Conservation (phyloP, 2,888 invertebrate genomes). For the Parascotia fuliginaria region DNA sequence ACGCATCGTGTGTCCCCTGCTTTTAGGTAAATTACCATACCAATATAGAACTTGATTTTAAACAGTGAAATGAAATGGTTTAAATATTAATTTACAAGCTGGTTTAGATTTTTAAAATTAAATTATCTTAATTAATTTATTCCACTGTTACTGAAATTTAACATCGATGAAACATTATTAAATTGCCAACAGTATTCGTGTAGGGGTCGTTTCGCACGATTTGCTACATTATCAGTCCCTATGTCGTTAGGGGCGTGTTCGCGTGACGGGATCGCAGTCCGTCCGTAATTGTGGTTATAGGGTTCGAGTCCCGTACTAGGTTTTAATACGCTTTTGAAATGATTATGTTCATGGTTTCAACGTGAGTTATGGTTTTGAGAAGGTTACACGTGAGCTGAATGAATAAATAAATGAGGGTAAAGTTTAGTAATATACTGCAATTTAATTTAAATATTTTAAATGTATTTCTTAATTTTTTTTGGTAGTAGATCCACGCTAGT, state of each 20-base stretch:
- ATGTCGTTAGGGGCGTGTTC: slow-evolving; percentile 21
- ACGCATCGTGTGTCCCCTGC: too few species aligned
- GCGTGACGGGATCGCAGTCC: slow-evolving; percentile 39
- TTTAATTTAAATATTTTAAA: too few species aligned
- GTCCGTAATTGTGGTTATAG: slow-evolving; percentile 40
- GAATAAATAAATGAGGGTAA: neutral
- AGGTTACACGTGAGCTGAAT: neutral
- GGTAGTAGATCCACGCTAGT: too few species aligned
- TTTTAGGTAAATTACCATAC: too few species aligned
- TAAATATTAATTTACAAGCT: too few species aligned
- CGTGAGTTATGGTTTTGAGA: slow-evolving; percentile 5
- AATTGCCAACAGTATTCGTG: slow-evolving; percentile 10
- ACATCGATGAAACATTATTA: too few species aligned
- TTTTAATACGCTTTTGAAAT: slow-evolving; percentile 12
- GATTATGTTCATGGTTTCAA: slow-evolving; percentile 18
- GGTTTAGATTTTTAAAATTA: too few species aligned
- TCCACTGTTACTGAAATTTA: too few species aligned
- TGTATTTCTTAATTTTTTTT: too few species aligned
- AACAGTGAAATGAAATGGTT: too few species aligned
- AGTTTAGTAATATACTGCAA: neutral
- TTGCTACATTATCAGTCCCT: slow-evolving; percentile 36
- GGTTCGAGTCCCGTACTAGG: slow-evolving; percentile 27
- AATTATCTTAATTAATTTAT: too few species aligned
- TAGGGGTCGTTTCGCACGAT: slow-evolving; percentile 16
- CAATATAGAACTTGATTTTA: too few species aligned